Evolutionary conservation across 2,888 invertebrate genomes (phyloP).

Genomic region (Netelia inedita): DNA sequence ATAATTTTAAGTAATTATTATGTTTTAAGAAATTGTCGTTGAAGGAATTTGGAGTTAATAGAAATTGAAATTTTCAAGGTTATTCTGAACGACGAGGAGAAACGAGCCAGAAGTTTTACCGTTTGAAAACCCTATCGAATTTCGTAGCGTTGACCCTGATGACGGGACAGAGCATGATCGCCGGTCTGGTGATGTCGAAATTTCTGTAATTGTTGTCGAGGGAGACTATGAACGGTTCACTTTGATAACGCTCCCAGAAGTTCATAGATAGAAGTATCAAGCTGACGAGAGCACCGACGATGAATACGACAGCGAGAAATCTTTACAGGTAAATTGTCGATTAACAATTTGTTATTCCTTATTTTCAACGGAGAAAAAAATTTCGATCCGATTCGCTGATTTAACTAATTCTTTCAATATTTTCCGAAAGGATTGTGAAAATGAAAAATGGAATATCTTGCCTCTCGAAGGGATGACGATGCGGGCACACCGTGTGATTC

Average conservation of each 20-base stretch:
- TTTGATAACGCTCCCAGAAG: slow-evolving; percentile 76
- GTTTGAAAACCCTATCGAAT: slow-evolving; percentile 70
- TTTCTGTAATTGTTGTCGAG: slow-evolving; percentile 71
- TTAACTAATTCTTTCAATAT: slow-evolving; percentile 8
- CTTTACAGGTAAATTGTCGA: slow-evolving; percentile 59
- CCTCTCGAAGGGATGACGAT: slow-evolving; percentile 77
- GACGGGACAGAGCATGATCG: slow-evolving; percentile 89
- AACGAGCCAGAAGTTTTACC: slow-evolving; percentile 44
- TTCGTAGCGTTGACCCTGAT: slow-evolving; percentile 87
- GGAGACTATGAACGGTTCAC: slow-evolving; percentile 72
- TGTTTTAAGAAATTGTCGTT: neutral
- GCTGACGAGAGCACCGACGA: slow-evolving; percentile 71
- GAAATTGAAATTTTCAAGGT: too few relatives aligned
- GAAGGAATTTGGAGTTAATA: too few relatives aligned
- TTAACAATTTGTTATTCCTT: neutral
- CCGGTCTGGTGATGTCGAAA: slow-evolving; percentile 89
- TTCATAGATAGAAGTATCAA: slow-evolving; percentile 71
- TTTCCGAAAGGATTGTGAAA: neutral
- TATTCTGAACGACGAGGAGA: neutral
- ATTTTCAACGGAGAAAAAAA: neutral
- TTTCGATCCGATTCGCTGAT: neutral
- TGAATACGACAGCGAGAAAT: slow-evolving; percentile 69
- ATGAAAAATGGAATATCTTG: slow-evolving; percentile 38
- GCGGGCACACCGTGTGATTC: slow-evolving; percentile 77
- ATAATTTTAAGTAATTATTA: neutral